phyloP scores from a whole-genome alignment of 1,140 invertebrate species.

The Phthorimaea operculella region DNA sequence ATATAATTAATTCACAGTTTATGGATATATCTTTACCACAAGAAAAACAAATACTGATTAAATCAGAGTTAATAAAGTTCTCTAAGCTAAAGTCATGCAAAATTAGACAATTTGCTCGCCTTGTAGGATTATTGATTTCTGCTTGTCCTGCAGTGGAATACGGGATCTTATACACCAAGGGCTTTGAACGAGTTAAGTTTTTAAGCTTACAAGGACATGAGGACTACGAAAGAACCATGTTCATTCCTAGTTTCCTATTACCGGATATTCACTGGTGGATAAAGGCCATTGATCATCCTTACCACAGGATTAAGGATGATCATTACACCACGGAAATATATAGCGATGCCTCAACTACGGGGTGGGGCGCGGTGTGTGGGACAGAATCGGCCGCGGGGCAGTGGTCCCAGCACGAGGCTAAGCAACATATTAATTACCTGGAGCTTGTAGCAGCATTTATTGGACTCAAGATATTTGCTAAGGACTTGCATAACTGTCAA shows the following conservation, averaged over 20 bases:
- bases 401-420: not conserved
- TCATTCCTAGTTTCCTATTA: not conserved
- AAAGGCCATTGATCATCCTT: not conserved
- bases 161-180: too few relatives aligned
- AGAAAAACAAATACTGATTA: too few relatives aligned
- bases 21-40: too few relatives aligned
- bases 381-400: not conserved
- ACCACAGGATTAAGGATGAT: not conserved
- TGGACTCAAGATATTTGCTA: slow-evolving; percentile 4
- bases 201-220: too few relatives aligned
- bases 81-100: too few relatives aligned
- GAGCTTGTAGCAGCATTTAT: not conserved
- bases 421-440: not conserved
- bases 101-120: not conserved
- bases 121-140: not conserved
- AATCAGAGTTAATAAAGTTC: too few relatives aligned
- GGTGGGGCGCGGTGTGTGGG: not conserved
- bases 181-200: too few relatives aligned
- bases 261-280: not conserved
- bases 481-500: slow-evolving; percentile 6
- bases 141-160: not conserved
- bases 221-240: not conserved
- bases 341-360: not conserved
- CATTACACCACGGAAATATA: not conserved
- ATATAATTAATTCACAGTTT: too few relatives aligned